A percentile compares a stretch with the other conserved stretches of the same genome.
These are phyloP conservation scores for Cossypha caffra DNA, from an alignment of 2,797 vertebrate species.

Conservation along the genomic window DNA sequence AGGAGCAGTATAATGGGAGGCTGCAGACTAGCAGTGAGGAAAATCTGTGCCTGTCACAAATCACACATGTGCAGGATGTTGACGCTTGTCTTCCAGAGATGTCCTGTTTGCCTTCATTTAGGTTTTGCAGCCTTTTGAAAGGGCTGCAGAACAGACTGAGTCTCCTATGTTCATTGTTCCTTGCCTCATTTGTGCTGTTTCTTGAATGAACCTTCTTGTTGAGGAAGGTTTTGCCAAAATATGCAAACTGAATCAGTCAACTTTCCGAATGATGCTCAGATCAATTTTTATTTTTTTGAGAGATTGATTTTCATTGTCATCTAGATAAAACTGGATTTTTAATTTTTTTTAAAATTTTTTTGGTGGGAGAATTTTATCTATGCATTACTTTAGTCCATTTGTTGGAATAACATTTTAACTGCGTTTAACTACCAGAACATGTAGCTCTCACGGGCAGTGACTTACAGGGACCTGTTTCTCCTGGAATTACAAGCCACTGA, in stretches of 20 bases:
- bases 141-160: neutral
- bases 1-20: neutral
- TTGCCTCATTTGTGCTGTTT: neutral
- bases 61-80: too few species aligned
- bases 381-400: neutral
- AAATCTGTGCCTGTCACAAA: rapidly evolving
- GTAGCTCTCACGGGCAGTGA: neutral
- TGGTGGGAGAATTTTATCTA: neutral
- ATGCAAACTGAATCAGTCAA: neutral
- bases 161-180: rapidly evolving
- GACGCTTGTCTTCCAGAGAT: rapidly evolving
- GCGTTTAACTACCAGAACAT: neutral
- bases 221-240: neutral
- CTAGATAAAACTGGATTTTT: neutral
- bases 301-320: neutral
- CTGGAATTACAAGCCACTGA: neutral
- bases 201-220: neutral
- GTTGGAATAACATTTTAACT: neutral
- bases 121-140: neutral
- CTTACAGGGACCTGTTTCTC: neutral
- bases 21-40: neutral
- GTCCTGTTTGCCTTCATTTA: neutral
- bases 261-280: neutral
- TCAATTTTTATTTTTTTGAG: neutral
- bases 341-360: neutral